Conservation (phyloP, 2,113 vertebrate species). For the Glaucomys volans region DNA sequence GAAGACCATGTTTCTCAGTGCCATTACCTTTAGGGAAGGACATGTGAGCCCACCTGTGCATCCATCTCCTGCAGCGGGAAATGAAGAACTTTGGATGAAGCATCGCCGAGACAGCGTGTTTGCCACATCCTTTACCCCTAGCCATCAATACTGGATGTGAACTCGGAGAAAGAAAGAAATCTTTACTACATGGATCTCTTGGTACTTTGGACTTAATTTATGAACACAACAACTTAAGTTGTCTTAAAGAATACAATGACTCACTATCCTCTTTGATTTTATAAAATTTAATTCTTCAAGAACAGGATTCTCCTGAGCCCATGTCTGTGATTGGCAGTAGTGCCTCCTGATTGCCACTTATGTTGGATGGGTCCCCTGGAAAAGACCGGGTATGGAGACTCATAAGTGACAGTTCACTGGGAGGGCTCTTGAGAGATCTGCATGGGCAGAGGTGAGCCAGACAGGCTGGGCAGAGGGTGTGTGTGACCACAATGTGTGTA, state of each 20-base stretch:
- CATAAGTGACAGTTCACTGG: too few species aligned
- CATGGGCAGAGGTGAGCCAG: not conserved
- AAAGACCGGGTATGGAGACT: not conserved
- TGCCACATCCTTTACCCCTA: not conserved
- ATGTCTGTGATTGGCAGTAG: not conserved
- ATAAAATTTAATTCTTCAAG: too few species aligned
- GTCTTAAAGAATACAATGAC: not conserved
- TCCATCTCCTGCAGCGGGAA: not conserved
- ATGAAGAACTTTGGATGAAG: not conserved
- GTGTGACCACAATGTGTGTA: too few species aligned
- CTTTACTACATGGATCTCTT: not conserved
- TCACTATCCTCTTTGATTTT: not conserved
- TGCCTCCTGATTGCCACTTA: not conserved
- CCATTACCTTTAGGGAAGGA: not conserved
- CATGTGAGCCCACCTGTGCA: too few species aligned
- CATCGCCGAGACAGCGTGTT: not conserved
- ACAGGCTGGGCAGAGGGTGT: not conserved
- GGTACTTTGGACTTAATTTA: not conserved
- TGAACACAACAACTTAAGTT: not conserved
- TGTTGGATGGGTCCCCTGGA: not conserved
- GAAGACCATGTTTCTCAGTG: not conserved
- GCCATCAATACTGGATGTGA: too few species aligned
- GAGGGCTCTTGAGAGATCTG: too few species aligned
- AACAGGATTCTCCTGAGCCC: not conserved
- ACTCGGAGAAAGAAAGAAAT: not conserved